These are phyloP conservation scores for Odocoileus hemionus DNA, from an alignment of 2,113 vertebrate species.

Conservation along the genomic window DNA sequence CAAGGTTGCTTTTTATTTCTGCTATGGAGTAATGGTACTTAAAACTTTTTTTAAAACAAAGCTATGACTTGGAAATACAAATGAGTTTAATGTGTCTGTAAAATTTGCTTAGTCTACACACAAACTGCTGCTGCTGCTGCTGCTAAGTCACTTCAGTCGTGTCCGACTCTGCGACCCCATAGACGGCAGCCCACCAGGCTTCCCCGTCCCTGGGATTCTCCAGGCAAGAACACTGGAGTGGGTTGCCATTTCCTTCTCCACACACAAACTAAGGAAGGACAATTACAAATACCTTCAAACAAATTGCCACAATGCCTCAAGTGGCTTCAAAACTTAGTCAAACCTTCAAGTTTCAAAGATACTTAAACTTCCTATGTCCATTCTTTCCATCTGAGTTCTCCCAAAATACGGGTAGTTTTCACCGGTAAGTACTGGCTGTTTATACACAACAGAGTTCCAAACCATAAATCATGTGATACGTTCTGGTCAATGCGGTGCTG, in stretches of 20 bases:
- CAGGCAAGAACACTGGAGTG: no score
- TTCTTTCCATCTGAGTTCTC: slow-evolving; percentile 38
- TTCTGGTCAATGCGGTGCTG: neutral
- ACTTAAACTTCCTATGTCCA: slow-evolving; percentile 26
- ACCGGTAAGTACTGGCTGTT: slow-evolving; percentile 45
- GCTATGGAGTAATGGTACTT: neutral
- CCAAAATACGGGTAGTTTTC: slow-evolving; percentile 36
- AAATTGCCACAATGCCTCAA: neutral
- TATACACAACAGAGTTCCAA: slow-evolving; percentile 49
- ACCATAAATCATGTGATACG: neutral
- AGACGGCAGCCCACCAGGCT: no score
- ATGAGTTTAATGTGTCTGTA: neutral
- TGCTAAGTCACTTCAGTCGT: no score
- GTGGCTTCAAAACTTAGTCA: neutral
- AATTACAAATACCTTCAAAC: slow-evolving; percentile 4
- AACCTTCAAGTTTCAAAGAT: slow-evolving; percentile 1
- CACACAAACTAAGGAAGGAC: neutral
- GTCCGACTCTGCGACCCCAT: no score
- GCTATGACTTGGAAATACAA: slow-evolving; percentile 28
- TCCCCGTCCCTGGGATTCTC: no score
- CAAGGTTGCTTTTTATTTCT: neutral
- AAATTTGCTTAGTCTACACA: neutral
- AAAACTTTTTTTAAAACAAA: neutral
- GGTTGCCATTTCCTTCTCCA: no score
- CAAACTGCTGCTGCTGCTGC: neutral